phyloP scores from a whole-genome alignment of 2,888 invertebrate species.

The Gastracanthus pulcherrimus region DNA sequence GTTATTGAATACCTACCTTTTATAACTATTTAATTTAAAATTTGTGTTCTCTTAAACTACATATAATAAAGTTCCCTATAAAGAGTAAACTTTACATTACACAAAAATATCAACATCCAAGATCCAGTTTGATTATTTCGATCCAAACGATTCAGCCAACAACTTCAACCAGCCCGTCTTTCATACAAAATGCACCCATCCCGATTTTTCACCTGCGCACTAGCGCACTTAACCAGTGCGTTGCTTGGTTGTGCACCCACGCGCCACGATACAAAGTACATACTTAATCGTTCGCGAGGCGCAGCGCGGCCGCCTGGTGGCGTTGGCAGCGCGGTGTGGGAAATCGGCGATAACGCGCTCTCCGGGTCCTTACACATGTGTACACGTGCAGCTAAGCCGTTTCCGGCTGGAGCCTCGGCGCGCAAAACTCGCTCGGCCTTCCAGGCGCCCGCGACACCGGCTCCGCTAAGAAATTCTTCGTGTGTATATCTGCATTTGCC shows the following conservation, averaged over 20 bases:
- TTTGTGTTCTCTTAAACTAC: too few species aligned
- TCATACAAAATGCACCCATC: neutral
- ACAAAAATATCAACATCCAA: too few species aligned
- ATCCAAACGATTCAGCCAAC: too few species aligned
- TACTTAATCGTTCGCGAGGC: neutral
- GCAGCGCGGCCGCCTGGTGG: neutral
- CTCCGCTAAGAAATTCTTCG: neutral
- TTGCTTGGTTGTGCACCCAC: too few species aligned
- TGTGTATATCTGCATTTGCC: neutral
- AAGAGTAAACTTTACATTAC: too few species aligned
- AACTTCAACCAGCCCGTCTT: too few species aligned
- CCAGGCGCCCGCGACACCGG: neutral
- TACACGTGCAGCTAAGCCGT: neutral
- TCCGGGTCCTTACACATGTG: neutral
- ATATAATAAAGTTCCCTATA: too few species aligned
- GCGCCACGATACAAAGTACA: too few species aligned
- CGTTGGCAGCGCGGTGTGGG: neutral
- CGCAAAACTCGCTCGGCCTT: constrained; percentile 35
- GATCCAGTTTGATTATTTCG: too few species aligned
- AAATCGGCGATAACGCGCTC: constrained; percentile 14
- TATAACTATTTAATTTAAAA: too few species aligned
- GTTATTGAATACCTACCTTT: too few species aligned
- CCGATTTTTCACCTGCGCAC: neutral
- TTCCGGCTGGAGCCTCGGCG: constrained; percentile 2
- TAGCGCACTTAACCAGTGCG: neutral